Conservation (phyloP, 2,888 invertebrate species). For the Phlogophora meticulosa region DNA sequence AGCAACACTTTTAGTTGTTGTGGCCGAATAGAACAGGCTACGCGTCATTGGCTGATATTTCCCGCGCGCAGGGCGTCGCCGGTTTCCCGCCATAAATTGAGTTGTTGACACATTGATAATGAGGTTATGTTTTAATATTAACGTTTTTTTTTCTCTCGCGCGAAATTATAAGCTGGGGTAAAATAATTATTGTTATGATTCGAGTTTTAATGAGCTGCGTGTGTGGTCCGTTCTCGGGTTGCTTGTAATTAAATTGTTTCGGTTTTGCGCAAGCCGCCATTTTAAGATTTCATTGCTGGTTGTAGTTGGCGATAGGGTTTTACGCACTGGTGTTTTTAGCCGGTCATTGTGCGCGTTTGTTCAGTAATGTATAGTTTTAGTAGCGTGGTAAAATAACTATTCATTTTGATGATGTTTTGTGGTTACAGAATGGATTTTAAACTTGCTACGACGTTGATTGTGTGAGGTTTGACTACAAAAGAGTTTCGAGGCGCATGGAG, state of each 20-base stretch:
- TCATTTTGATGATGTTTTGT: conserved; percentile 46
- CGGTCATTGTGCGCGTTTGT: conserved; percentile 56
- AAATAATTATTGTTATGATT: conserved; percentile 89
- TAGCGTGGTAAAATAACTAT: conserved; percentile 46
- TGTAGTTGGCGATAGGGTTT: conserved; percentile 68
- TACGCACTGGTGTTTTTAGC: conserved; percentile 64
- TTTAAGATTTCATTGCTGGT: conserved; percentile 81
- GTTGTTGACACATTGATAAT: conserved; percentile 91
- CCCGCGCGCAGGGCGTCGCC: conserved; percentile 86
- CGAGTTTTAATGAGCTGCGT: conserved; percentile 87
- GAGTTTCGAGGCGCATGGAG: neutral
- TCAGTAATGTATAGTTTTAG: conserved; percentile 49
- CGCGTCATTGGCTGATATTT: conserved; percentile 82
- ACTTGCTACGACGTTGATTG: conserved; percentile 26
- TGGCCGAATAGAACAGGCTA: conserved; percentile 65
- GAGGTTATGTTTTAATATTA: conserved; percentile 89
- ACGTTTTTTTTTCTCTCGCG: conserved; percentile 81
- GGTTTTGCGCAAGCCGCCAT: conserved; percentile 76
- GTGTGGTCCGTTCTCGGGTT: conserved; percentile 85
- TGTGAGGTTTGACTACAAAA: conserved; percentile 7
- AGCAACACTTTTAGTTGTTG: conserved; percentile 62
- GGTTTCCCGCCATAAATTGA: conserved; percentile 90
- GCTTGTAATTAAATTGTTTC: conserved; percentile 84
- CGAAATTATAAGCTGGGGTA: conserved; percentile 88
- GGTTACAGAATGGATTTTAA: conserved; percentile 42